Evolutionary conservation across 2,113 vertebrate species (phyloP), one percentile per base, ranked within the genome.

Genomic region (Poecile atricapillus): DNA sequence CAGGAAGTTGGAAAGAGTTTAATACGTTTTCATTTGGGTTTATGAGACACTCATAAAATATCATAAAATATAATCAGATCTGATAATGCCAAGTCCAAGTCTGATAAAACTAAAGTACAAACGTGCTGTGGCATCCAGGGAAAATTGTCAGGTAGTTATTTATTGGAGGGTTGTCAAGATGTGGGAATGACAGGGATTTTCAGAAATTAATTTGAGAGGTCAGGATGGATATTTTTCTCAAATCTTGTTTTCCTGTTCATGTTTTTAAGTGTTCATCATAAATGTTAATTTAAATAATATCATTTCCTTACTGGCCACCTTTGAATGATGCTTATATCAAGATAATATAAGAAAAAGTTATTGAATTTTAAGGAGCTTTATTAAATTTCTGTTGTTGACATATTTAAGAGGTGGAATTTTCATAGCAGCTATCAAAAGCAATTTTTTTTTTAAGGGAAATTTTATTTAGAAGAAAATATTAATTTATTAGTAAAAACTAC

Each of bases 401-500:
- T 44, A 35, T 53, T 82, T 82, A 81, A 43, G 27, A 67, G 6
- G 15, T 78, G 18, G 13, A 19, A 58, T 82, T 91, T 82, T 86
- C n/a, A 20, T 64, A 60, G n/a, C 13, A 71, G 10, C 65, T 64
- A 14, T 21, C 27, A 68, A 71, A 84, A 78, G 2, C 39, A 7
- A 28, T 7, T 15, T 11, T 7, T 12, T 73, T 93, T 70, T 59
- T 13, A 53, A 69, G 16, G 21, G 8, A 15, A 1, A 9, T 24
- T 85, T 67, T 85, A 30, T 87, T 77, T 73, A 69, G 63, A 76
- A 71, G 28, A 13, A 73, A 58, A 30, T 58, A 37, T 41, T 65
- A 65, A 73, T 50, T 78, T 4, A 9, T 87, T 80, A 46, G 49
- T 55, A 19, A 44, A 24, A 0, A 0, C 0, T 4, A 0, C 11